These are phyloP conservation scores for Amorpha juglandis DNA, from an alignment of 2,888 invertebrate genomes.

Conservation along the genomic window DNA sequence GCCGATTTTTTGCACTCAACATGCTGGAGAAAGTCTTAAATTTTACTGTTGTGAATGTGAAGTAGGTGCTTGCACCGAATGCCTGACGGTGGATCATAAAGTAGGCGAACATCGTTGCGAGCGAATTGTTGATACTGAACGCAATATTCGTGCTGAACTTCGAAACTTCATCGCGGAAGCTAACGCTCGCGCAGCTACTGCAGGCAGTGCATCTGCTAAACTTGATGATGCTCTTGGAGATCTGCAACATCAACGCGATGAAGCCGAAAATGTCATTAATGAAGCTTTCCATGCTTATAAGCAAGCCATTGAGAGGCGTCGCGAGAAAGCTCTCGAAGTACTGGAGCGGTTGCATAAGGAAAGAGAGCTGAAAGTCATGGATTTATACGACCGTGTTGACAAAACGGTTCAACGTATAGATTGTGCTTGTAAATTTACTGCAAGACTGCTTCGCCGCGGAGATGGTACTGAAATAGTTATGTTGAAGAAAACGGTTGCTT, in stretches of 20 bases:
- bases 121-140: conserved; percentile 91
- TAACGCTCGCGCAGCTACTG: conserved; percentile 89
- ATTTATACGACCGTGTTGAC: conserved; percentile 91
- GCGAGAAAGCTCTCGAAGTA: conserved; percentile 89
- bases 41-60: conserved; percentile 95
- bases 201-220: conserved; percentile 89
- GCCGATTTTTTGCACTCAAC: conserved; percentile 92
- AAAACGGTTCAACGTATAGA: conserved; percentile 93
- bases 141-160: conserved; percentile 90
- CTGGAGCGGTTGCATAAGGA: conserved; percentile 91
- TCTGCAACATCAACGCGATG: conserved; percentile 93
- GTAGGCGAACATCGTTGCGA: conserved; percentile 93
- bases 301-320: conserved; percentile 91
- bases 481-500: conserved; percentile 90
- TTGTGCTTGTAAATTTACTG: conserved; percentile 93
- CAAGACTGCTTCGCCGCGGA: conserved; percentile 91
- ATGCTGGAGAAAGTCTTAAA: conserved; percentile 92
- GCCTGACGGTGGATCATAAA: conserved; percentile 92
- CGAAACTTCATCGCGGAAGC: conserved; percentile 90
- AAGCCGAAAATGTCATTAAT: conserved; percentile 91
- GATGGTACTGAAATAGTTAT: conserved; percentile 93
- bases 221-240: conserved; percentile 93
- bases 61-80: conserved; percentile 94
- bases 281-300: conserved; percentile 92
- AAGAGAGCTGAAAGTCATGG: conserved; percentile 95